These are phyloP conservation scores for Astreopora myriophthalma DNA, from an alignment of 64 coral and sea anemone species.

Conservation along the genomic window DNA sequence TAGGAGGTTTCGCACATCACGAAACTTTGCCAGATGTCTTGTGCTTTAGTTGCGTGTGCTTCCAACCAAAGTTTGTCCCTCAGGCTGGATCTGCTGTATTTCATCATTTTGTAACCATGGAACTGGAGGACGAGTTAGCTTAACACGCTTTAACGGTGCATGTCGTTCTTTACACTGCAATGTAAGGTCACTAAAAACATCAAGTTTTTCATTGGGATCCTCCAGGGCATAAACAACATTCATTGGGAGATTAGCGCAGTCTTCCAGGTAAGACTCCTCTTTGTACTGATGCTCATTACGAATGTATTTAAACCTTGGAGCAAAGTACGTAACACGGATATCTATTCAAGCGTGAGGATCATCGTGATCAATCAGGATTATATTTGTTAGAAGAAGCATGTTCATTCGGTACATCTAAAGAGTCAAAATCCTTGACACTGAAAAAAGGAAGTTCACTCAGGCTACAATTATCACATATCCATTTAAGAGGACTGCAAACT, in stretches of 20 bases:
- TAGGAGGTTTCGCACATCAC: background rate
- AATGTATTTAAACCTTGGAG: no score
- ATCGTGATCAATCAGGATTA: conserved; percentile 32
- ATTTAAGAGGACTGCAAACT: no score
- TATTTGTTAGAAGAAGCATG: no score
- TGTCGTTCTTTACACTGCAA: no score
- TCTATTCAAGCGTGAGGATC: conserved; percentile 55
- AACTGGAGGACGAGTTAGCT: conserved; percentile 36
- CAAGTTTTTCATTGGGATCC: background rate
- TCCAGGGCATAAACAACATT: conserved; percentile 10
- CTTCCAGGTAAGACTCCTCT: background rate
- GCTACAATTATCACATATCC: no score
- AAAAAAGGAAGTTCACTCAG: no score
- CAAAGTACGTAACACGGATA: background rate
- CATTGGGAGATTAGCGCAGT: background rate
- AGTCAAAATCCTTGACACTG: no score
- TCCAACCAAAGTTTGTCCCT: background rate
- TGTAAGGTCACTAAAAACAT: conserved; percentile 1
- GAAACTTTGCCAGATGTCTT: background rate
- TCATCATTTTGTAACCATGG: conserved; percentile 58
- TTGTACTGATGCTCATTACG: background rate
- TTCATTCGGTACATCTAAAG: no score
- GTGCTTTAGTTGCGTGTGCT: conserved; percentile 6
- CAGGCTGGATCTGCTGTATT: conserved; percentile 17
- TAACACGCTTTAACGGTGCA: no score